Evolutionary conservation across 2,888 invertebrate genomes (phyloP).

Genomic region (Nephrotoma guestfalica): DNA sequence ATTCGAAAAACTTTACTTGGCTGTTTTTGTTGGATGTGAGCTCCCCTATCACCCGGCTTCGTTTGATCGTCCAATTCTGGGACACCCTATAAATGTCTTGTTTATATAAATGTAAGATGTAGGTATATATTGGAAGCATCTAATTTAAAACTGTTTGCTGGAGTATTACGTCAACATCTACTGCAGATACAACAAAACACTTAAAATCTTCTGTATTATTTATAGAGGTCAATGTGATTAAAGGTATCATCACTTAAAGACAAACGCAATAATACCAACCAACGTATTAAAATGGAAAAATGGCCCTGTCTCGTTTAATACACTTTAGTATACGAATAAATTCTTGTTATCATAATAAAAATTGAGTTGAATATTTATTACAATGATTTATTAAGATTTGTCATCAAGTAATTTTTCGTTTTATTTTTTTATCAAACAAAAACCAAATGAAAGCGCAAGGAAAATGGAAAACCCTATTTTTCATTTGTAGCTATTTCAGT

Average conservation of each 20-base stretch:
- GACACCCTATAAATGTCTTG: background rate
- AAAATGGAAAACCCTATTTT: background rate
- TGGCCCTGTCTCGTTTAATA: background rate
- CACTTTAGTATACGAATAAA: background rate
- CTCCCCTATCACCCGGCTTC: no score
- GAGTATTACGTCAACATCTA: background rate
- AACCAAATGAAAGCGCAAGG: background rate
- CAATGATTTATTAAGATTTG: background rate
- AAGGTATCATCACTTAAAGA: background rate
- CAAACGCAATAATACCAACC: background rate
- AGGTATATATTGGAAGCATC: background rate
- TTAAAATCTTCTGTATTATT: background rate
- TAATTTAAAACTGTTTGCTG: background rate
- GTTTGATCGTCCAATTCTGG: no score
- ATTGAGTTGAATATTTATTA: background rate
- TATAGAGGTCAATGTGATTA: background rate
- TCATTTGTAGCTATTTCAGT: background rate
- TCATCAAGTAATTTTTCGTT: background rate
- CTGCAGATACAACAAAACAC: background rate
- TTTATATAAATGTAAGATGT: background rate
- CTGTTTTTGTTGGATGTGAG: no score
- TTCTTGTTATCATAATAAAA: background rate
- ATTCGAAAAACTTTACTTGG: no score
- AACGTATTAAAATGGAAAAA: background rate
- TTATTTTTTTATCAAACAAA: background rate